Base-by-base conservation (phyloP, 2,888 invertebrate species). In the Leptothorax acervorum region DNA sequence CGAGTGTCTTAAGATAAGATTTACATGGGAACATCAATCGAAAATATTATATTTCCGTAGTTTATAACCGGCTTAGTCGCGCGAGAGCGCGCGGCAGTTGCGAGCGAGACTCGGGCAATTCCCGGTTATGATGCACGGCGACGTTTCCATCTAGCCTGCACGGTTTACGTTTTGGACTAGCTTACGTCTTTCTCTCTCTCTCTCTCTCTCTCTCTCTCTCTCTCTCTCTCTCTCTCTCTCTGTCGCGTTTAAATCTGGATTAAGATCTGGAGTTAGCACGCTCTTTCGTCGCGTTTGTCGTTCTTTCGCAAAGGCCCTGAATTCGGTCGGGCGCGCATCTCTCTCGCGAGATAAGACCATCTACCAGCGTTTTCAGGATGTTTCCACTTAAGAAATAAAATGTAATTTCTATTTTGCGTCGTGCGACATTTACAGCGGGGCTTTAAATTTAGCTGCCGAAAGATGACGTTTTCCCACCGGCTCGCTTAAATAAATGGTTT, bases 1-100 rank as follows among this genome's bases (percentile, higher is more conserved):
- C 28, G 28, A 66, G 18, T 66, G 76, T 66, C 68, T 68, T 68
- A 31, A 68, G 66, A 79, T 79, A 71, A 79, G 79, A 81, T 81
- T 81, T 81, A 81, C 60, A 81, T 28, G 73, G 35, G 48, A 51
- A 48, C 79, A 81, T 81, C 79, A 73, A 81, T 81, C 51, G 51
- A 55, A 81, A 81, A 73, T 81, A 81, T 81, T 73, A 81, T 81
- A 81, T 81, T 81, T 81, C 73, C 12, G 39, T 28, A 60, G 60
- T 81, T 81, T 81, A 62, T 73, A 81, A 81, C 79, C 79, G 18
- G 79, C 73, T 81, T 81, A 73, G 60, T 60, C 79, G 73, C 48
- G 57, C 73, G 60, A 18, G 39, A 60, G 28, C 48, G 28, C 48
- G 60, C 48, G 48, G 48, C 60, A 48, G 60, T 71, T 71, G 73